Base-by-base conservation (phyloP, 2,797 vertebrate species). In the Mormyrus hasselquistii region DNA sequence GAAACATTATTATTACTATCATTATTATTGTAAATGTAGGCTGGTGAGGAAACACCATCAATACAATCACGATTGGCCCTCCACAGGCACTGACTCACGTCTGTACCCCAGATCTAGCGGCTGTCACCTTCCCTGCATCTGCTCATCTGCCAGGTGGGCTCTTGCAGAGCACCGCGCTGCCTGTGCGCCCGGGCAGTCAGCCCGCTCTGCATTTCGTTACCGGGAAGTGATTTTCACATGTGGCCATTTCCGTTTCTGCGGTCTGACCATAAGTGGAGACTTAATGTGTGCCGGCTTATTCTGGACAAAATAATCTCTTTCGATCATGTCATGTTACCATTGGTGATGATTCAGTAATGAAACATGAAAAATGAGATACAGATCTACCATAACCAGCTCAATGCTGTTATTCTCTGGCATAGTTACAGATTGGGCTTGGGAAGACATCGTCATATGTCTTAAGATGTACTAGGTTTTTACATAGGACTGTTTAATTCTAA, bases 191-290 rank as follows among this genome's bases (percentile, higher is more conserved):
- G 88, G 92, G 90, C 89, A 49, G 89, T 91, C 79, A 38, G 93
- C 92, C 92, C 94, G 91, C 91, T 86, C 92, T 92, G 90, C 88
- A 90, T 94, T 93, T 93, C 90, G 1, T 73, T 29, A 92, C 90
- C 92, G 93, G 92, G 93, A 93, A 95, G 94, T 93, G 94, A 94
- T 94, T 92, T 93, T 93, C 85, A 84, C 22, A 91, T 88, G 93
- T 49, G 65, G 7, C 22, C 41, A 47, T 10, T 65, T 87, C 38
- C n/a, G 9, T 25, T 73, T 57, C 10, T 53, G 44, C 34, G 49
- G 85, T 57, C 50, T 87, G 50, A 62, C 16, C 65, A 79, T 59
- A 89, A 89, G 9, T 59, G 16, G 69, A 4, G 25, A 89, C 12
- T 85, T 85, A 29, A 85, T 89, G 83, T 10, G 1, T 1, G 7